Conservation (phyloP, 2,888 invertebrate genomes). For the Leptinotarsa haldemani region DNA sequence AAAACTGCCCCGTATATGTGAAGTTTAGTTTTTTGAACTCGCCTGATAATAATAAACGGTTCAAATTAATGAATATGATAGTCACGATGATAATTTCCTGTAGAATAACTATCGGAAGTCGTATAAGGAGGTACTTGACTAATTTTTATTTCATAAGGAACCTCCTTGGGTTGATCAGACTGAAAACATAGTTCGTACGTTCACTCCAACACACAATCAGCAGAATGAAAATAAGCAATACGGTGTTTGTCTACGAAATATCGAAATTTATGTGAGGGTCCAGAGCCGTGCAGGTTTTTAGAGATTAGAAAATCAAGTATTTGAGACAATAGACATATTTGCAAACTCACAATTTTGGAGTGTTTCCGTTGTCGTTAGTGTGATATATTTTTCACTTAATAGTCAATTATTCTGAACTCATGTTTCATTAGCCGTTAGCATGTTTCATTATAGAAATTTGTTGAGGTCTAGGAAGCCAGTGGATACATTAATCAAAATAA, state of each 20-base stretch:
- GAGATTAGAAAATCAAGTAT: no score
- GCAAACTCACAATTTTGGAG: no score
- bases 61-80: conserved; percentile 39
- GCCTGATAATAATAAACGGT: conserved; percentile 40
- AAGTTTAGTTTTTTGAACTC: conserved; percentile 44
- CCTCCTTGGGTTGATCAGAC: conserved; percentile 12
- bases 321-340: no score
- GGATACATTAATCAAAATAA: no score
- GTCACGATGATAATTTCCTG: conserved; percentile 42
- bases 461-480: no score
- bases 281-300: no score
- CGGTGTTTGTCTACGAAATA: neutral
- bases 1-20: neutral
- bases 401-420: no score
- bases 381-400: no score
- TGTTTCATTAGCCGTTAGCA: no score
- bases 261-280: neutral
- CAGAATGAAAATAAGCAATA: neutral
- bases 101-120: conserved; percentile 41
- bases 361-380: no score
- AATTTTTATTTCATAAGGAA: conserved; percentile 31
- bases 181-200: conserved; percentile 7
- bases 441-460: no score
- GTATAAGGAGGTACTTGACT: conserved; percentile 36
- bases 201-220: neutral